Percentiles rank a stretch among this genome's conserved stretches.
Conservation (phyloP, 2,113 vertebrate genomes). For the Lota lota region DNA sequence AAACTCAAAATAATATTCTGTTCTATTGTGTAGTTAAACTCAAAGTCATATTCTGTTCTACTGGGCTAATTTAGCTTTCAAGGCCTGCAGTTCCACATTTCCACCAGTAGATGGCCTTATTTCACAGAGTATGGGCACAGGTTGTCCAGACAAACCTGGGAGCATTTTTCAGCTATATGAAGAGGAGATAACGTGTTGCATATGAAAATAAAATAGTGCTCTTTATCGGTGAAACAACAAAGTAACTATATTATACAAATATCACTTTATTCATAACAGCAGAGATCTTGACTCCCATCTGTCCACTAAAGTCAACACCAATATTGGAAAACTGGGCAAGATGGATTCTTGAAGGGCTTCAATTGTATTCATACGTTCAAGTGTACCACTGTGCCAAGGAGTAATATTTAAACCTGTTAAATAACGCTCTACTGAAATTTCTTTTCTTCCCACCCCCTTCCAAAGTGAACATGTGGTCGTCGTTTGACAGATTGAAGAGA, state of each 20-base stretch:
- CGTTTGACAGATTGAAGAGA: too few relatives aligned
- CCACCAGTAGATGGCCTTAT: constrained; percentile 66
- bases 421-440: background rate
- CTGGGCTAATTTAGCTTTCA: background rate
- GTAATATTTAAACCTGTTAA: constrained; percentile 36
- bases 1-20: too few relatives aligned
- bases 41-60: too few relatives aligned
- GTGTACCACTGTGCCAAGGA: constrained; percentile 22
- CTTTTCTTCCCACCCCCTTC: background rate
- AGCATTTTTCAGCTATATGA: constrained; percentile 12
- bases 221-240: too few relatives aligned
- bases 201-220: too few relatives aligned
- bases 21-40: too few relatives aligned
- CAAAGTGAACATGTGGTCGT: too few relatives aligned
- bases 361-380: background rate
- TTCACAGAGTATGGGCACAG: constrained; percentile 32
- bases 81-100: constrained; percentile 37
- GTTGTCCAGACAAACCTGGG: constrained; percentile 15
- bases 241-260: too few relatives aligned
- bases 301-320: background rate
- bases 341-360: background rate
- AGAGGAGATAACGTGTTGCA: constrained; percentile 13
- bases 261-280: too few relatives aligned
- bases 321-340: too few relatives aligned
- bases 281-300: too few relatives aligned